Percentiles rank a stretch among this genome's conserved stretches.
Evolutionary conservation across 2,888 invertebrate species (phyloP).

Genomic region (Neoaliturus tenellus): DNA sequence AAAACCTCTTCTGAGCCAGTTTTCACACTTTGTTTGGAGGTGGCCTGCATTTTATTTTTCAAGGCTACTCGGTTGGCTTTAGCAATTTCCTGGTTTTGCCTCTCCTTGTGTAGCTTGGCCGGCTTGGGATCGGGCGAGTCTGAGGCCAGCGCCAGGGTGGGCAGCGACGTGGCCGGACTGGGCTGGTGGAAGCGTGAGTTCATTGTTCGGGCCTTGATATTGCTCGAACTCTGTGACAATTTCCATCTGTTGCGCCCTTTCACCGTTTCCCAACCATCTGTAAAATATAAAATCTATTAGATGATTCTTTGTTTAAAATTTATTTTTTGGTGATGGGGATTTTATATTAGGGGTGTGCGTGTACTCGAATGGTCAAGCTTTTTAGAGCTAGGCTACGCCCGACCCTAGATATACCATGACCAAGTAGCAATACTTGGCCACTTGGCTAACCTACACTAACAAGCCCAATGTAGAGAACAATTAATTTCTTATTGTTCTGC

Average conservation of each 20-base stretch:
- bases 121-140: not conserved
- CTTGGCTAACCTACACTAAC: too few relatives aligned
- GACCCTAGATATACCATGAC: too few relatives aligned
- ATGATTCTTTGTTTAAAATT: too few relatives aligned
- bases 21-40: not conserved
- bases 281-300: constrained; percentile 52
- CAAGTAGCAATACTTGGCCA: too few relatives aligned
- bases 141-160: constrained; percentile 77
- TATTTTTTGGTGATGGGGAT: too few relatives aligned
- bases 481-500: too few relatives aligned
- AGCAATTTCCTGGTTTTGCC: constrained; percentile 56
- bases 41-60: not conserved
- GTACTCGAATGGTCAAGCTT: too few relatives aligned
- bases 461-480: too few relatives aligned
- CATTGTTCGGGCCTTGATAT: constrained; percentile 67
- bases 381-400: too few relatives aligned
- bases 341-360: too few relatives aligned
- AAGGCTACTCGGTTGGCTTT: constrained; percentile 37
- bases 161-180: constrained; percentile 88
- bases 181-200: constrained; percentile 77
- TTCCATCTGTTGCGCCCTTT: constrained; percentile 81
- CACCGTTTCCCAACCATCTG: constrained; percentile 94
- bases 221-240: constrained; percentile 66
- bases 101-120: constrained; percentile 52
- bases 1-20: not conserved